phyloP scores from a whole-genome alignment of 2,113 vertebrate genomes.

The Plecturocebus donacophilus region DNA sequence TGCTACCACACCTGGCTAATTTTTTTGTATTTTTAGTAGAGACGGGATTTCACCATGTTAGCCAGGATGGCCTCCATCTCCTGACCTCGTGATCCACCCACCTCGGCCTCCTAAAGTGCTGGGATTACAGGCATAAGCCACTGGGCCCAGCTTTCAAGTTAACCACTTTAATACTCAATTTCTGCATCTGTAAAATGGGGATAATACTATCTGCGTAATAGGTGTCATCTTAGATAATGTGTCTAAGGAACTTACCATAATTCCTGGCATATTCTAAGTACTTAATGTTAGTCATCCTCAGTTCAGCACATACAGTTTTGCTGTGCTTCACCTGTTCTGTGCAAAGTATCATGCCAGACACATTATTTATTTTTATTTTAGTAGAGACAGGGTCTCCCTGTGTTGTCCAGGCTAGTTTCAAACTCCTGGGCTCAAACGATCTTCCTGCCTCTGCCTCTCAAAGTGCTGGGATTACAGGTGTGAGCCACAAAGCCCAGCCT shows the following conservation, averaged over 20 bases:
- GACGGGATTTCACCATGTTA: no score
- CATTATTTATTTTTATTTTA: not conserved
- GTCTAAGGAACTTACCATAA: not conserved
- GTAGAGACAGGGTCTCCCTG: not conserved
- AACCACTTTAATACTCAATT: not conserved
- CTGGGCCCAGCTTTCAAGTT: not conserved
- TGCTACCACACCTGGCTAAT: no score
- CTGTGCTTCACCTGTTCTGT: not conserved
- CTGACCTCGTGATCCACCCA: no score
- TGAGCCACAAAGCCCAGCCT: not conserved
- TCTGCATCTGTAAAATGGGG: conserved; percentile 11
- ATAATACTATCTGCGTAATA: not conserved
- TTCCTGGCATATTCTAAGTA: not conserved
- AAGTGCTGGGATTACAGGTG: not conserved
- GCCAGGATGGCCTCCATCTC: no score
- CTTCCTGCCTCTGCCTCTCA: not conserved
- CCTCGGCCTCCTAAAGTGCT: no score
- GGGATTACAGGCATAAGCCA: no score
- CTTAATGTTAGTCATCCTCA: not conserved
- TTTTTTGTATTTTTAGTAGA: no score
- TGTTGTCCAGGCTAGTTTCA: not conserved
- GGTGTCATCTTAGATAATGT: not conserved
- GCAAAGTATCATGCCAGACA: not conserved
- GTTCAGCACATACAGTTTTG: not conserved
- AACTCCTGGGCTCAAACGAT: not conserved